phyloP scores from a whole-genome alignment of 2,797 vertebrate species.

The Steatocranus sp. region DNA sequence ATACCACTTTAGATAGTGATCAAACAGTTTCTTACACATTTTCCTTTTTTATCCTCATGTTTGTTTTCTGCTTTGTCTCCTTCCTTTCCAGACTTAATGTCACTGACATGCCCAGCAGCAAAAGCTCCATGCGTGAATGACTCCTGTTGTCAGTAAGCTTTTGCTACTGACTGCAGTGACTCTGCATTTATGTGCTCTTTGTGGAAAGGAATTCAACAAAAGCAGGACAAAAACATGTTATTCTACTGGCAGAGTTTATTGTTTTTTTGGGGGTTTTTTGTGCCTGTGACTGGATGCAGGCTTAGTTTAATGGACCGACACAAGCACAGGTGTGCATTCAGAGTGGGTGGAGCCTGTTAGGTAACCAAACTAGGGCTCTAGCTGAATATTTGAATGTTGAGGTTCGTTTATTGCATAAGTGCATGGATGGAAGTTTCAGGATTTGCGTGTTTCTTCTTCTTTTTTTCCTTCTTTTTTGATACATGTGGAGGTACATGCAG shows the following conservation, averaged over 20 bases:
- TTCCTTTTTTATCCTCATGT: neutral
- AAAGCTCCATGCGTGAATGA: neutral
- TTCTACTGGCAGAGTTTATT: neutral
- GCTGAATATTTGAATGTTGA: neutral
- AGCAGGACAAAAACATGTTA: neutral
- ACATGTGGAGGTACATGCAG: neutral
- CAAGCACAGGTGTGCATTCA: neutral
- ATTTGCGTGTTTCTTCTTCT: neutral
- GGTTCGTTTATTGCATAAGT: neutral
- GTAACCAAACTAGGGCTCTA: neutral
- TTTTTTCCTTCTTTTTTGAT: neutral
- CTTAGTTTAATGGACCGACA: neutral
- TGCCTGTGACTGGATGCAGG: neutral
- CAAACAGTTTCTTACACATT: conserved; percentile 12
- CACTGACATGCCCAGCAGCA: conserved; percentile 3
- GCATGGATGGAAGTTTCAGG: neutral
- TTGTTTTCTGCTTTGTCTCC: conserved; percentile 10
- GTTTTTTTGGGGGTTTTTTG: too few species aligned
- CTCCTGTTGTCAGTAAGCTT: neutral
- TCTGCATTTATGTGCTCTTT: neutral
- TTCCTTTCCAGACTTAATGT: conserved; percentile 39
- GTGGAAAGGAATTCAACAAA: neutral
- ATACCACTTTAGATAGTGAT: conserved; percentile 2
- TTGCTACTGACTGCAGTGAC: neutral
- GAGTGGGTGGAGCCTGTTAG: neutral